phyloP scores from a whole-genome alignment of 2,797 vertebrate species.

The Diplodus sargus region DNA sequence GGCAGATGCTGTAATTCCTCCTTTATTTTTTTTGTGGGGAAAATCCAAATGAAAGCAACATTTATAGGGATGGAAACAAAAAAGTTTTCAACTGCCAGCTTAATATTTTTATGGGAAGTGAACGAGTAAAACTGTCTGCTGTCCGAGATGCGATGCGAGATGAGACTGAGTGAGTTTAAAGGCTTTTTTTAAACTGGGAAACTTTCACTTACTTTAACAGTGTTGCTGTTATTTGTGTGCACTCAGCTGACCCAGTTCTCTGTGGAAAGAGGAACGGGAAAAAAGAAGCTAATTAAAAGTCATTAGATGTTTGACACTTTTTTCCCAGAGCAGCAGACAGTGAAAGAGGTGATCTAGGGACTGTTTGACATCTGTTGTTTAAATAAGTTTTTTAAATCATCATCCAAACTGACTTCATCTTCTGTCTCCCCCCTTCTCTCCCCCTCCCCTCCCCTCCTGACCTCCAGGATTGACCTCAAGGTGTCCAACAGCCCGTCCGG shows the following conservation, averaged over 20 bases:
- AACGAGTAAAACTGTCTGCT: slow-evolving; percentile 15
- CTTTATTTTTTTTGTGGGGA: no score
- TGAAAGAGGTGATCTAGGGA: background rate
- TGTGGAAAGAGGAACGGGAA: background rate
- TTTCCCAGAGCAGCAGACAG: slow-evolving; percentile 5
- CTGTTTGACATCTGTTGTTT: slow-evolving; percentile 8
- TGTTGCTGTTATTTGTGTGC: background rate
- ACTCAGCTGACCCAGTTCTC: background rate
- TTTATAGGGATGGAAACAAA: no score
- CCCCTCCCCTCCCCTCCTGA: background rate
- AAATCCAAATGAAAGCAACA: no score
- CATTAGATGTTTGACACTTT: background rate
- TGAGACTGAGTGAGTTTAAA: background rate
- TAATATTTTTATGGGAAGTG: background rate
- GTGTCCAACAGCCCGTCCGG: slow-evolving; percentile 91
- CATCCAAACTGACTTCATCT: background rate
- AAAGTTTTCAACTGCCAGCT: no score
- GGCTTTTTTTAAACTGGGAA: background rate
- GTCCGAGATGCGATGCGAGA: background rate
- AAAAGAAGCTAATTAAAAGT: slow-evolving; percentile 1
- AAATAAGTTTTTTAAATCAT: background rate
- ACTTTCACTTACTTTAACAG: background rate
- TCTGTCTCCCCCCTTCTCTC: background rate
- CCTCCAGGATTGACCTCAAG: slow-evolving; percentile 93
- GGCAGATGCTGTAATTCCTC: no score